Evolutionary conservation across 1,140 invertebrate species (phyloP), one percentile per base, ranked within the genome.

Genomic region (Cydia pomonella): DNA sequence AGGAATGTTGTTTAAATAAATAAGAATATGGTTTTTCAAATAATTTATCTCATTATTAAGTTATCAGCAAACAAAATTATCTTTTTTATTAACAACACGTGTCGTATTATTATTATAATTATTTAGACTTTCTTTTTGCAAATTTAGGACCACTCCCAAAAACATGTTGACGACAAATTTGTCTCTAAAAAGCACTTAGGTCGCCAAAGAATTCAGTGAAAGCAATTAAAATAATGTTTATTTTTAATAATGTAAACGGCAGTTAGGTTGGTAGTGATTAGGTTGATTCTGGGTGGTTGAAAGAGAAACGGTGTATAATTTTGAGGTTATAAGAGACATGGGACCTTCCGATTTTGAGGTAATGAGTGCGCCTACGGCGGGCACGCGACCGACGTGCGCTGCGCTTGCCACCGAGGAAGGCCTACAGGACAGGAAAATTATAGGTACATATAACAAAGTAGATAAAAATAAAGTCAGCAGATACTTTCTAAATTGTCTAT

Each of bases 381-480:
- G 53, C 84, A 84, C 85, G 84, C 84, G 85, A 82, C 83, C 72
- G 64, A 75, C 82, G 75, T 74, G 77, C 77, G 77, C 33, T 29
- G 59, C 77, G 76, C 82, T 84, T 38, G 53, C 53, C 53, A 23
- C 18, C 53, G 53, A n/a, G 23, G 53, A 23, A 59, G 53, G 21
- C 53, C 53, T 59, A 12, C 13, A 16, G 41, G 41, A 59, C 21
- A 23, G n/a, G 12, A 10, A 18, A 59, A 59, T 23, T 23, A 59
- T 44, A 16, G 2, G 16, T 47, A n/a, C n/a, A n/a, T n/a, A 16
- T 47, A 47, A n/a, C 50, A 18, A 53, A 53, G 16, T 18, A 18
- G 16, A 13, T 33, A 33, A 33, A 33, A 33, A 4, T 33, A 33
- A 1, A 33, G 29, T 33, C 38, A 41, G 38, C 38, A 41, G 12